phyloP scores from a whole-genome alignment of 2,888 invertebrate species.

The Heliconius ismenius region DNA sequence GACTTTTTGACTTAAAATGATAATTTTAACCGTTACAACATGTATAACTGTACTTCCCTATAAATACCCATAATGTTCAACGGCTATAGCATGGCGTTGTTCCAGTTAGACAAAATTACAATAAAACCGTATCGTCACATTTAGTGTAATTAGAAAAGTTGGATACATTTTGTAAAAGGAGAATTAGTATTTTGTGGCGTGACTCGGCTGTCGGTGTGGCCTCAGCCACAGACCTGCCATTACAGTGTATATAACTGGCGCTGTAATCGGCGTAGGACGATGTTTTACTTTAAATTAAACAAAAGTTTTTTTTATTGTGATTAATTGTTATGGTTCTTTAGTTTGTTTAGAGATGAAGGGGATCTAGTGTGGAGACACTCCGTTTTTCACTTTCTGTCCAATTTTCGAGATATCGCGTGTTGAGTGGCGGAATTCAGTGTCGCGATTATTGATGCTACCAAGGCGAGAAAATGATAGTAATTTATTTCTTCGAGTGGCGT shows the following conservation, averaged over 20 bases:
- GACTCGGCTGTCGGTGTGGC: slow-evolving; percentile 56
- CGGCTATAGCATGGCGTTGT: slow-evolving; percentile 38
- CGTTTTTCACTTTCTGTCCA: not conserved
- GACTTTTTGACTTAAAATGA: slow-evolving; percentile 18
- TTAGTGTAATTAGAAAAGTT: slow-evolving; percentile 77
- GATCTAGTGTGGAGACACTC: not conserved
- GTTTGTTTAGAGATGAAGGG: not conserved
- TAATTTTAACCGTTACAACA: slow-evolving; percentile 23
- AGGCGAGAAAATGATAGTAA: too few species aligned
- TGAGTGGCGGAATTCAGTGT: too few species aligned
- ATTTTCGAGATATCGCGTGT: too few species aligned
- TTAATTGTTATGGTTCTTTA: slow-evolving; percentile 1
- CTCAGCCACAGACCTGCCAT: slow-evolving; percentile 57
- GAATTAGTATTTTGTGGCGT: slow-evolving; percentile 76
- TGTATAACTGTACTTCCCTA: slow-evolving; percentile 32
- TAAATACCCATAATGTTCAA: slow-evolving; percentile 40
- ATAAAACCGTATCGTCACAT: slow-evolving; percentile 68
- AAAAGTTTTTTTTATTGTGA: slow-evolving; percentile 11
- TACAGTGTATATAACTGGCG: slow-evolving; percentile 57
- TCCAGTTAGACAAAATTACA: slow-evolving; percentile 57
- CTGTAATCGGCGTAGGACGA: slow-evolving; percentile 13
- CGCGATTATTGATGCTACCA: too few species aligned
- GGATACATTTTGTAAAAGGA: slow-evolving; percentile 72
- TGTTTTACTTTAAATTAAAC: slow-evolving; percentile 15
- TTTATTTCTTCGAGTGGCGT: too few species aligned